These are phyloP conservation scores for Dinothrombium tinctorium DNA, from an alignment of 1,140 invertebrate species.

Conservation along the genomic window DNA sequence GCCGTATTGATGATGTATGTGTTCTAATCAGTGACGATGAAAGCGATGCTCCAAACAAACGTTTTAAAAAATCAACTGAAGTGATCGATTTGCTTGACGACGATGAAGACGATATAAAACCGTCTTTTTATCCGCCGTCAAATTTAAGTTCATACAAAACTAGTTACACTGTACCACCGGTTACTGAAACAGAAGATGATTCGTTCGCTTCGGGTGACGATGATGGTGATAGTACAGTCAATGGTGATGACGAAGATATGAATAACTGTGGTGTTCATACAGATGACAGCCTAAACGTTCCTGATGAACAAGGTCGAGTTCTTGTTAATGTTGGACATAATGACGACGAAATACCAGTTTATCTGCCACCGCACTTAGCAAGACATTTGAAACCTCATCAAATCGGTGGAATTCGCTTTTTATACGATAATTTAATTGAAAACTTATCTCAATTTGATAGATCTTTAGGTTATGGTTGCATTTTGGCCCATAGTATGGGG, in stretches of 20 bases:
- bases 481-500: slow-evolving; percentile 69
- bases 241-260: slow-evolving; percentile 33
- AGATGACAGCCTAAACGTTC: slow-evolving; percentile 52
- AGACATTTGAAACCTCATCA: slow-evolving; percentile 34
- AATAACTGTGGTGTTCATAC: slow-evolving; percentile 24
- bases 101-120: slow-evolving; percentile 33
- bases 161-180: background rate
- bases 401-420: slow-evolving; percentile 82
- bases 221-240: slow-evolving; percentile 34
- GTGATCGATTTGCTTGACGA: slow-evolving; percentile 26
- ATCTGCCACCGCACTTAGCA: slow-evolving; percentile 72
- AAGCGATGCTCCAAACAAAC: slow-evolving; percentile 5
- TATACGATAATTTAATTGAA: slow-evolving; percentile 91
- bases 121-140: slow-evolving; percentile 44
- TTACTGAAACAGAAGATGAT: background rate
- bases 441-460: slow-evolving; percentile 60
- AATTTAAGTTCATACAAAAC: background rate
- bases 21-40: slow-evolving; percentile 16
- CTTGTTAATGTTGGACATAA: slow-evolving; percentile 90
- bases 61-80: slow-evolving; percentile 6
- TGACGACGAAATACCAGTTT: slow-evolving; percentile 72
- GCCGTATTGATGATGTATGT: slow-evolving; percentile 13
- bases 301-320: slow-evolving; percentile 72
- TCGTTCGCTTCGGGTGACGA: slow-evolving; percentile 25
- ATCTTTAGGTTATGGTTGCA: slow-evolving; percentile 83